A percentile compares a stretch with the other conserved stretches of the same genome.
phyloP scores from a whole-genome alignment of 2,888 invertebrate genomes.

The Carabus problematicus region DNA sequence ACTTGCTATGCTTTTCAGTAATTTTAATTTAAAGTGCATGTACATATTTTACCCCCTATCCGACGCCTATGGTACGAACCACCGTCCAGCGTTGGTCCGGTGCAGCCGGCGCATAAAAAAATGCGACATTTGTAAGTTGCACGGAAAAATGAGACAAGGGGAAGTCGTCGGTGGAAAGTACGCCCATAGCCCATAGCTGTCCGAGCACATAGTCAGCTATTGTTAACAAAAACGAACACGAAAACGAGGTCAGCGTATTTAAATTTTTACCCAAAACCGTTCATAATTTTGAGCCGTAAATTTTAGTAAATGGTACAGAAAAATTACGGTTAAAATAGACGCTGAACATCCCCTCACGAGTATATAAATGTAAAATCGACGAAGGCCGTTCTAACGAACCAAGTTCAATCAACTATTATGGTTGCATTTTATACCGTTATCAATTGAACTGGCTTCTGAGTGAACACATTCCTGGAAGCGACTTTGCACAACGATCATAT shows the following conservation, averaged over 20 bases:
- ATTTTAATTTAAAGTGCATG: no score
- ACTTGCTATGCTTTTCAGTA: no score
- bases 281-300: background rate
- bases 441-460: no score
- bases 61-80: background rate
- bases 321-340: no score
- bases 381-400: no score
- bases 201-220: conserved; percentile 2
- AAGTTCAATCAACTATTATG: no score
- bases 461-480: no score
- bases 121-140: conserved; percentile 37
- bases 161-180: conserved; percentile 6
- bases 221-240: conserved; percentile 5
- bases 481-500: no score
- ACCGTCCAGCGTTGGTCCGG: conserved; percentile 17
- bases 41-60: background rate
- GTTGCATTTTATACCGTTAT: no score
- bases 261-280: conserved; percentile 9
- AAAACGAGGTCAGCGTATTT: conserved; percentile 15
- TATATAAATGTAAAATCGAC: no score
- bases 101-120: conserved; percentile 40
- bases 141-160: conserved; percentile 28
- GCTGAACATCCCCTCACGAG: no score
- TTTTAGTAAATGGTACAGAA: no score
- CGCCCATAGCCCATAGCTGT: conserved; percentile 3